Percentiles rank a stretch among this genome's conserved stretches.
phyloP scores from a whole-genome alignment of 2,113 vertebrate species.

The Hoplias malabaricus region DNA sequence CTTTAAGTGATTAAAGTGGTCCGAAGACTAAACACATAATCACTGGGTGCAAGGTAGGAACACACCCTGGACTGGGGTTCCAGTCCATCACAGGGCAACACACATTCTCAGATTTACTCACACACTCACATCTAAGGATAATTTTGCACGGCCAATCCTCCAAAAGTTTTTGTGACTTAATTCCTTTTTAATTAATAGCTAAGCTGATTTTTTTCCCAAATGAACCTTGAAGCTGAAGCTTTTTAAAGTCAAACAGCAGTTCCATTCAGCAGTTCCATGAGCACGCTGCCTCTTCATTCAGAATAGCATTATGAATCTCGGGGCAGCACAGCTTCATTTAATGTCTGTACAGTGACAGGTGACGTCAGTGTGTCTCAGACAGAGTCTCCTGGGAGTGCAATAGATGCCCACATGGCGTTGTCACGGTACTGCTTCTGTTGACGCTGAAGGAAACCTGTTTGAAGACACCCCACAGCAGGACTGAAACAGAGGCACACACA shows the following conservation, averaged over 20 bases:
- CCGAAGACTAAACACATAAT: too few relatives aligned
- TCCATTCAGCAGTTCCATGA: not conserved
- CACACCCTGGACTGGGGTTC: too few relatives aligned
- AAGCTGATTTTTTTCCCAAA: too few relatives aligned
- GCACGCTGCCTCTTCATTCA: not conserved
- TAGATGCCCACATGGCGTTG: conserved; percentile 67
- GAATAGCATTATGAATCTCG: conserved; percentile 14
- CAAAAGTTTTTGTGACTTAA: not conserved
- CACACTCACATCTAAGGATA: too few relatives aligned
- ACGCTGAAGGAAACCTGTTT: conserved; percentile 36
- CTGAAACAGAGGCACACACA: conserved; percentile 1
- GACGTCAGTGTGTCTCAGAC: conserved; percentile 53
- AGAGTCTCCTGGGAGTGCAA: conserved; percentile 55
- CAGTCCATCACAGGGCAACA: too few relatives aligned
- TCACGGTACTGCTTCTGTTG: conserved; percentile 59
- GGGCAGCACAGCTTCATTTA: conserved; percentile 32
- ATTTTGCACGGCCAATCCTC: too few relatives aligned
- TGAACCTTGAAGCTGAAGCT: not conserved
- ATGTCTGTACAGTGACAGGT: conserved; percentile 44
- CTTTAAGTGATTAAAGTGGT: too few relatives aligned
- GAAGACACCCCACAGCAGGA: conserved; percentile 48
- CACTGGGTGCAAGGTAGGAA: too few relatives aligned
- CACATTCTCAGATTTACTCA: too few relatives aligned
- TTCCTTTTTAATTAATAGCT: too few relatives aligned
- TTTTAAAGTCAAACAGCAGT: too few relatives aligned